Conservation (phyloP, 1,140 invertebrate genomes). For the Calosoma granatense region DNA sequence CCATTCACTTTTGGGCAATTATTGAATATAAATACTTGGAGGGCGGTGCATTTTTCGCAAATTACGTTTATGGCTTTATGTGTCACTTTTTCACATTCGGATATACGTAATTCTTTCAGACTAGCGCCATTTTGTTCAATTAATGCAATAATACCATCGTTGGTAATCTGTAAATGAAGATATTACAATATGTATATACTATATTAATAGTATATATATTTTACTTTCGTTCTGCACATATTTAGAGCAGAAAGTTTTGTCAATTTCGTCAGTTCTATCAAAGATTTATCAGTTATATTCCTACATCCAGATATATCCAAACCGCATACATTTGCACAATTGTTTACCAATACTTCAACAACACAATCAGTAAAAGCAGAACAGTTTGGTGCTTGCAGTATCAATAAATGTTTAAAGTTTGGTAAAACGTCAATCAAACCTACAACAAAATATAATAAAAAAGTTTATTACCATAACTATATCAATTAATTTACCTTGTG, state of each 20-base stretch:
- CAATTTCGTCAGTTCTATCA: conserved; percentile 3
- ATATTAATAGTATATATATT: not conserved
- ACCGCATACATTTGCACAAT: conserved; percentile 10
- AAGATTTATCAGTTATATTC: conserved; percentile 11
- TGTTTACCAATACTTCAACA: conserved; percentile 11
- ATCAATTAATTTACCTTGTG: conserved; percentile 10
- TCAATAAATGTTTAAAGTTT: conserved; percentile 7
- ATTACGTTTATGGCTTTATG: conserved; percentile 18
- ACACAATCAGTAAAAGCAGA: conserved; percentile 17
- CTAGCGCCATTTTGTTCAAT: conserved; percentile 18
- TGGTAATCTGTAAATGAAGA: conserved; percentile 18
- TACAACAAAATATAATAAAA: conserved; percentile 1
- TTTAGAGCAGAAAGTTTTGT: conserved; percentile 10
- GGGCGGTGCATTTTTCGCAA: conserved; percentile 20
- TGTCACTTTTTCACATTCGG: conserved; percentile 21
- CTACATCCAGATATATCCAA: conserved; percentile 15
- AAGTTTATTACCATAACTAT: not conserved
- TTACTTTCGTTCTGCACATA: conserved; percentile 13
- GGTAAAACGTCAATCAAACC: not conserved
- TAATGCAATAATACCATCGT: conserved; percentile 18
- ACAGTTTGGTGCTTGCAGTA: conserved; percentile 14
- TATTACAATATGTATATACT: not conserved
- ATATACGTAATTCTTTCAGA: conserved; percentile 21
- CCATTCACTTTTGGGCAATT: conserved; percentile 15
- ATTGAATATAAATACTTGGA: conserved; percentile 22